Conservation (phyloP, 1,140 invertebrate species). For the Chelonus insularis region DNA sequence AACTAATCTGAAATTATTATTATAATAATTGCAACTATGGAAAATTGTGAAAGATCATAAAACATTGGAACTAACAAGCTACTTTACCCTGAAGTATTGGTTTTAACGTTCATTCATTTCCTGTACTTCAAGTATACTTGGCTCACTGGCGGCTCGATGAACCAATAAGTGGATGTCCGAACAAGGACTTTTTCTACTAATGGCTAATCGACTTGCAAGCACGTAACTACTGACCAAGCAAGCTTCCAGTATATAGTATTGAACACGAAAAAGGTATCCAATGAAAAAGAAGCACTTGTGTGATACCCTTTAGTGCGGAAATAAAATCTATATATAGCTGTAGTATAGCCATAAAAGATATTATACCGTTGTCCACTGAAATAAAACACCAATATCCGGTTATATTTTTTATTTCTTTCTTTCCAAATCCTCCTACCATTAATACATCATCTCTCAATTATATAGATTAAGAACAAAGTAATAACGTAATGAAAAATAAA, state of each 20-base stretch:
- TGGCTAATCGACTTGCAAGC: conserved; percentile 24
- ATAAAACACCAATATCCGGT: background rate
- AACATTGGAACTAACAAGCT: background rate
- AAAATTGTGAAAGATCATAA: too few relatives aligned
- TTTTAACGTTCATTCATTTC: conserved; percentile 10
- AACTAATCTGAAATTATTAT: too few relatives aligned
- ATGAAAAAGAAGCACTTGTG: background rate
- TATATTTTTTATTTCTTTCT: too few relatives aligned
- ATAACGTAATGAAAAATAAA: too few relatives aligned
- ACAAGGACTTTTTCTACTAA: conserved; percentile 12
- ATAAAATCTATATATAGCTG: background rate
- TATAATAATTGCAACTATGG: too few relatives aligned
- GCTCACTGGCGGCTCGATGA: background rate
- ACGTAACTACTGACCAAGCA: conserved; percentile 13
- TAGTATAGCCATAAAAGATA: too few relatives aligned
- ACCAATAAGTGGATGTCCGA: conserved; percentile 1
- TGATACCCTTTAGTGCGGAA: background rate
- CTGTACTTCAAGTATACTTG: conserved; percentile 16
- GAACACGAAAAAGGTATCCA: conserved; percentile 14
- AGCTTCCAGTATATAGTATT: conserved; percentile 7
- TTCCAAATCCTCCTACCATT: too few relatives aligned
- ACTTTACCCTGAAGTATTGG: background rate
- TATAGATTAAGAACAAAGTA: too few relatives aligned
- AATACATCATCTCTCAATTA: too few relatives aligned
- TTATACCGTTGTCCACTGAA: background rate